These are phyloP conservation scores for Protonemura montana DNA, from an alignment of 2,888 invertebrate species.

Conservation along the genomic window DNA sequence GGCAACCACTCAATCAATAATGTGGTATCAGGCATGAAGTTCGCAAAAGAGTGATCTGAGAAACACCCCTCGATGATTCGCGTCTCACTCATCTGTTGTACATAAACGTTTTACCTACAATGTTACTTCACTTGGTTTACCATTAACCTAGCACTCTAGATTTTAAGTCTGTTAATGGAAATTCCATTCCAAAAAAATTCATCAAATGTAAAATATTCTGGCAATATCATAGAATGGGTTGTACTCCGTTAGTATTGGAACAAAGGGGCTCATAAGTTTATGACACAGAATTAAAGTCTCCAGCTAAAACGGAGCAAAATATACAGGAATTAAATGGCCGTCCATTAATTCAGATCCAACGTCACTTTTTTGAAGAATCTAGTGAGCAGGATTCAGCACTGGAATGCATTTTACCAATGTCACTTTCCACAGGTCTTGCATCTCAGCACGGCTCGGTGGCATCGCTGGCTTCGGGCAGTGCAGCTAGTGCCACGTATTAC, in stretches of 20 bases:
- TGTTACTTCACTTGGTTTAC: too few relatives aligned
- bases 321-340: neutral
- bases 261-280: neutral
- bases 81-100: neutral
- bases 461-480: constrained; percentile 62
- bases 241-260: neutral
- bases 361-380: too few relatives aligned
- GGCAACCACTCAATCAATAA: neutral
- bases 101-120: neutral
- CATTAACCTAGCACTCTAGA: neutral
- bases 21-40: neutral
- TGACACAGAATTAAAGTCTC: neutral
- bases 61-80: neutral
- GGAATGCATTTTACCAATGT: neutral
- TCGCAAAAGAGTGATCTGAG: neutral
- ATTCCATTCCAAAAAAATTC: neutral
- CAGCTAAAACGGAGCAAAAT: neutral
- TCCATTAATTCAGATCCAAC: too few relatives aligned
- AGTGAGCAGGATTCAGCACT: neutral
- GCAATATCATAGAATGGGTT: neutral
- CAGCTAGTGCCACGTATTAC: constrained; percentile 55
- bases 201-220: neutral
- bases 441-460: constrained; percentile 64
- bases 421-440: constrained; percentile 58
- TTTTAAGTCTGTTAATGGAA: neutral